Evolutionary conservation across 2,797 vertebrate genomes (phyloP), one percentile per base, ranked within the genome.

Genomic region (Rhodeus uyekii): DNA sequence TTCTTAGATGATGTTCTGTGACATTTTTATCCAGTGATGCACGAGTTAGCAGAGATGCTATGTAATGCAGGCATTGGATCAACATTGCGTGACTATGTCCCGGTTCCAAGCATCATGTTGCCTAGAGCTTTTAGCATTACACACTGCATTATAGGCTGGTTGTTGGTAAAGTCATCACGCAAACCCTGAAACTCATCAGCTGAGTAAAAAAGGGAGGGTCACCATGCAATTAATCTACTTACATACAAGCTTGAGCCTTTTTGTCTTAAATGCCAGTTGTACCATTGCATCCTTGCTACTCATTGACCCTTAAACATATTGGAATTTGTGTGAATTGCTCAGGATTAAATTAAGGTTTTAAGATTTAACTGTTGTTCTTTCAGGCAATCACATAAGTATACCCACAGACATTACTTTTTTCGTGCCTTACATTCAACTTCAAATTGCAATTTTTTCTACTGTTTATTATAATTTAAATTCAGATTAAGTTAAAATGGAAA

Each of bases 1-100:
- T 83, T 87, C 46, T 67, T 71, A 36, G 44, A 68, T 50, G 48
- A 76, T 29, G 53, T 48, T 67, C n/a, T 85, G 38, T 67, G 9
- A 81, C 42, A 69, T 75, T 55, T 38, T 39, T 36, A 80, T 53
- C 14, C 63, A 86, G 24, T 27, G 63, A 46, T 24, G 27, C 53
- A 22, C 68, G 76, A 39, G 64, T 74, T 78, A 79, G 44, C 36
- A 22, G 64, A 64, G 61, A 48, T 2, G 29, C 76, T 34, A 60
- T 46, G 53, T 27, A 42, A 42, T 74, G 39, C 18, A 8, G 74
- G 38, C 39, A 19, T 58, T 69, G 22, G 71, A 69, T 27, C 27
- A 55, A 22, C 44, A 64, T 80, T 39, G 71, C 42, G 18, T 84
- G 77, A 53, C 76, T 82, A 22, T 46, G 32, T 60, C 39, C 44